Base-by-base conservation (phyloP, 2,888 invertebrate species). In the Galeruca laticollis region DNA sequence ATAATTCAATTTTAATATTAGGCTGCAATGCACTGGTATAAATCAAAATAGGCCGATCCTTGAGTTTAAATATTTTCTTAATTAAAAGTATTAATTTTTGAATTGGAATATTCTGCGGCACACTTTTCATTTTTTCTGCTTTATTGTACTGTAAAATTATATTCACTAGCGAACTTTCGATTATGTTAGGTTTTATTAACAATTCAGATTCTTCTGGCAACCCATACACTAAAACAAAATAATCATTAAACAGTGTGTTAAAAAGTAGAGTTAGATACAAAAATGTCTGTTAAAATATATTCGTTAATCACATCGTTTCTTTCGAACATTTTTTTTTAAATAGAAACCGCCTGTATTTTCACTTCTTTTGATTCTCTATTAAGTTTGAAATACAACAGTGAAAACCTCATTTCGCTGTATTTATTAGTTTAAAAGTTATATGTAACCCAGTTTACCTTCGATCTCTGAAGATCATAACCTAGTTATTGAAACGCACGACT, bases 61-160 rank as follows among this genome's bases (percentile, higher is more conserved):
- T 83, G 37, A 90, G 84, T 74, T 90, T 88, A 81, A 94, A 94
- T 76, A 94, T 86, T 84, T 94, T 90, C 82, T 94, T 93, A 1
- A 93, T 90, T 75, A 97, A 86, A 80, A 93, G 93, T 79, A 92
- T 91, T 73, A 97, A 86, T 83, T 96, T 96, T 83, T 94, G 94
- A 13, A 96, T 91, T 5, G 91, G 89, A 89, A 96, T 94, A 68
- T 92, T 90, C 1, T 91, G 89, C 11, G 94, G 91, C 78, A 95
- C 88, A 82, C 92, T 93, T 83, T 94, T 94, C 51, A 86, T 87
- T 73, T 90, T 85, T 21, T 84, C 84, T 79, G 84, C 86, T 21
- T 86, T 86, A 40, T 88, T 87, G 72, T 88, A 86, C 60, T 86
- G 82, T 56, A 91, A 87, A 79, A 89, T 89, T 61, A 92, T 82